Base-by-base conservation (phyloP, 1,140 invertebrate genomes). In the Sitobion miscanthi region DNA sequence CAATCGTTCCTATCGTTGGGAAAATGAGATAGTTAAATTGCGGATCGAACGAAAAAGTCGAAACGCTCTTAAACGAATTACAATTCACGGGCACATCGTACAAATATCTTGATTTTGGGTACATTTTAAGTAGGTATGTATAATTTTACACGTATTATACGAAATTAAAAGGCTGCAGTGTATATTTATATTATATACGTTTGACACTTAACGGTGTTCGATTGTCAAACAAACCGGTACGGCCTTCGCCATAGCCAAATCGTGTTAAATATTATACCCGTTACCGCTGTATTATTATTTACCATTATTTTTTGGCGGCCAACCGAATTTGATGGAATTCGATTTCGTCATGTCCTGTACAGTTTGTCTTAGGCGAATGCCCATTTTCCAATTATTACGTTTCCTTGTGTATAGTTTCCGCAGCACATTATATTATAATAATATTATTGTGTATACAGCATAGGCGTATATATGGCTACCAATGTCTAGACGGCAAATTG, bases 401-500 rank as follows among this genome's bases (percentile, higher is more conserved):
- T 85, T 85, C 38, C 42, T 8, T 8, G 38, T 8, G 38, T 5
- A 77, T n/a, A 77, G 5, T 85, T 85, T 85, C 83, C 38, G 23
- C 42, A 30, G 42, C 45, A 47, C 30, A n/a, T 47, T 47, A 45
- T n/a, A 30, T 86, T 45, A 20, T 9, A 42, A 42, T 30, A 25
- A 6, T 45, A 85, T 45, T 49, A 49, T 35, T 45, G 7, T 45
- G 21, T n/a, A 49, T 21, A 47, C 45, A 83, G 42, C 47, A 42
- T 42, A 25, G 11, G 25, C 35, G 35, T n/a, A 20, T 87, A 87
- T 20, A n/a, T 14, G 23, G 62, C n/a, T n/a, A 42, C 38, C 85
- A 30, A 52, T 9, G 87, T 89, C 47, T 89, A 89, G 87, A 52
- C 49, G 49, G 30, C 47, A 47, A 87, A 87, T 54, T n/a, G 86